Conservation (phyloP, 2,888 invertebrate genomes). For the Idaea biselata region DNA sequence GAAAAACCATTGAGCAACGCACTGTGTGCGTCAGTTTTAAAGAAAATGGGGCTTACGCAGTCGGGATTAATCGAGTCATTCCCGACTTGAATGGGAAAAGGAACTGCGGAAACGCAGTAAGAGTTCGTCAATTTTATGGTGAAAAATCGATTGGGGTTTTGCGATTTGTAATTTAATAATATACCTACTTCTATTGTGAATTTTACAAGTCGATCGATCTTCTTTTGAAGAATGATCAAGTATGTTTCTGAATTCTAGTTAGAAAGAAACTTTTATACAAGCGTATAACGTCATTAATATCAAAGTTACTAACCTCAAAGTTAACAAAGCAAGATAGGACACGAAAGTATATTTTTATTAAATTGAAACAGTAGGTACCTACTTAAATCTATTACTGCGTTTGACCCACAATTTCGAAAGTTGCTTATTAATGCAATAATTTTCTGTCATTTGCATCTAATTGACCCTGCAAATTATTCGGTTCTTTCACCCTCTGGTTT, state of each 20-base stretch:
- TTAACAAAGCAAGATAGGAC: not conserved
- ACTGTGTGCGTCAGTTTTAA: constrained; percentile 58
- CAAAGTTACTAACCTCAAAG: not conserved
- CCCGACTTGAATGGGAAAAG: constrained; percentile 44
- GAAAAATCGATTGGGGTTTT: constrained; percentile 33
- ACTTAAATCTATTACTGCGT: not conserved
- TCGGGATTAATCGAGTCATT: constrained; percentile 55
- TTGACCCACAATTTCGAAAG: not conserved
- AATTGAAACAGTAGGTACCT: not conserved
- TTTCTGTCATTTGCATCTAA: not conserved
- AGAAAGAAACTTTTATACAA: constrained; percentile 3
- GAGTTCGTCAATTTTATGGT: constrained; percentile 35
- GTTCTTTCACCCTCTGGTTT: not conserved
- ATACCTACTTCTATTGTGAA: constrained; percentile 10
- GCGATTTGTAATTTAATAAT: constrained; percentile 6
- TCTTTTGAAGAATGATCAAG: constrained; percentile 3
- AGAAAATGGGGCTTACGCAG: constrained; percentile 53
- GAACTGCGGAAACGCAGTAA: constrained; percentile 35
- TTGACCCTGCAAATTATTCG: not conserved
- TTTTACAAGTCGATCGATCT: constrained; percentile 10
- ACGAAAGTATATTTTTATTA: not conserved
- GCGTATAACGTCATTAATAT: not conserved
- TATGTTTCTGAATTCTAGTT: constrained; percentile 8
- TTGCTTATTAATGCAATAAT: not conserved
- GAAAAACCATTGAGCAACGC: constrained; percentile 56